Percentiles rank a stretch among this genome's conserved stretches.
These are phyloP conservation scores for Echinops telfairi DNA, from an alignment of 2,113 vertebrate genomes.

Conservation along the genomic window DNA sequence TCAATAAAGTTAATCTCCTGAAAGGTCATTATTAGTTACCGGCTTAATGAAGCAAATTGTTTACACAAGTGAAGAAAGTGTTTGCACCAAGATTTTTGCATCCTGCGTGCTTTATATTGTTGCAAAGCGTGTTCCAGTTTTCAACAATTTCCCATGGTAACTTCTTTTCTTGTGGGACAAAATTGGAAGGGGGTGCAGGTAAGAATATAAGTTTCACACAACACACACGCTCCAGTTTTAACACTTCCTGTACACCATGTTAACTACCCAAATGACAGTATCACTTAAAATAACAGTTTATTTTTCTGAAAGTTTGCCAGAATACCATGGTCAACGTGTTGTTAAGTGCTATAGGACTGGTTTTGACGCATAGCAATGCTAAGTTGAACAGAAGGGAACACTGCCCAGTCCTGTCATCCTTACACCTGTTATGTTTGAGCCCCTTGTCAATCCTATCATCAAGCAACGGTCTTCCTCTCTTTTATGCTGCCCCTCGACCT, in stretches of 20 bases:
- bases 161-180: conserved; percentile 40
- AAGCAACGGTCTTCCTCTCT: too few relatives aligned
- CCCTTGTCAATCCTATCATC: too few relatives aligned
- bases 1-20: conserved; percentile 7
- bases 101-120: conserved; percentile 48
- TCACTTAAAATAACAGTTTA: background rate
- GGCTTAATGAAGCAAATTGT: conserved; percentile 44
- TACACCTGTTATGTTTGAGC: too few relatives aligned
- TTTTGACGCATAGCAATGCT: too few relatives aligned
- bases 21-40: conserved; percentile 36
- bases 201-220: background rate
- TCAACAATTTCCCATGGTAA: background rate
- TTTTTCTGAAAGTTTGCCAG: conserved; percentile 31
- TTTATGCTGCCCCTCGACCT: too few relatives aligned
- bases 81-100: conserved; percentile 20
- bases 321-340: background rate
- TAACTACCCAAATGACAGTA: background rate
- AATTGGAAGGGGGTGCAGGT: background rate
- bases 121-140: conserved; percentile 10
- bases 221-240: background rate
- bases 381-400: too few relatives aligned
- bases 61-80: background rate
- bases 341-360: too few relatives aligned
- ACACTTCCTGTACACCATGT: background rate
- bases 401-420: too few relatives aligned